Base-by-base conservation (phyloP, 2,888 invertebrate genomes). In the Cerastis leucographa region DNA sequence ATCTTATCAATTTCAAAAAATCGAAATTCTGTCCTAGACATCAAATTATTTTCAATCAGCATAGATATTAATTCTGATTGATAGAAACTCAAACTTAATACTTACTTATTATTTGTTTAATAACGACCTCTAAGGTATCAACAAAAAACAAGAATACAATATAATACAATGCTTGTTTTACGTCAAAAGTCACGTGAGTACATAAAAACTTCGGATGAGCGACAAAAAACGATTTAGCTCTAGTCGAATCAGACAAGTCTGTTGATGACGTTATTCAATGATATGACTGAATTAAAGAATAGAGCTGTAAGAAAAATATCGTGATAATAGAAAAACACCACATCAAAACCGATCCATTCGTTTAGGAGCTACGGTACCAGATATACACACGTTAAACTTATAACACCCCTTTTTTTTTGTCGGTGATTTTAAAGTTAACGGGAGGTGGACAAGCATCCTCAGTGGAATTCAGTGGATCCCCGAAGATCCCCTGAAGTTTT, bases 141-240 rank as follows among this genome's bases (percentile, higher is more conserved):
- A 35, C 9, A 61, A 49, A 25, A 56, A 62, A 42, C 62, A 46
- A 70, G 6, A 59, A 64, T 14, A 64, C 14, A 59, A 59, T 49
- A 49, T 49, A 12, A 56, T 8, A 59, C 62, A 46, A 62, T 40
- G 42, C 17, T 54, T 42, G 64, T 65, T 70, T 67, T 70, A 69
- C 56, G 51, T 83, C 79, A 59, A 40, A 25, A 66, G 65, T 74
- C 78, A 84, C 74, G 71, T 25, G 61, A 71, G 40, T 2, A 25
- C 7, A 68, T 51, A 83, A 83, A 83, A 78, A 72, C 56, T 42
- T 59, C 17, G 22, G 42, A 54, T 14, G 12, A 9, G 40, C 19
- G 22, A 44, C 42, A 62, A 86, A 85, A 83, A 83, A 83, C 40
- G 44, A 56, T 56, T 56, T 62, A 19, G 49, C 42, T 29, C 14